These are phyloP conservation scores for Etheostoma spectabile DNA, from an alignment of 2,113 vertebrate genomes.

Conservation along the genomic window DNA sequence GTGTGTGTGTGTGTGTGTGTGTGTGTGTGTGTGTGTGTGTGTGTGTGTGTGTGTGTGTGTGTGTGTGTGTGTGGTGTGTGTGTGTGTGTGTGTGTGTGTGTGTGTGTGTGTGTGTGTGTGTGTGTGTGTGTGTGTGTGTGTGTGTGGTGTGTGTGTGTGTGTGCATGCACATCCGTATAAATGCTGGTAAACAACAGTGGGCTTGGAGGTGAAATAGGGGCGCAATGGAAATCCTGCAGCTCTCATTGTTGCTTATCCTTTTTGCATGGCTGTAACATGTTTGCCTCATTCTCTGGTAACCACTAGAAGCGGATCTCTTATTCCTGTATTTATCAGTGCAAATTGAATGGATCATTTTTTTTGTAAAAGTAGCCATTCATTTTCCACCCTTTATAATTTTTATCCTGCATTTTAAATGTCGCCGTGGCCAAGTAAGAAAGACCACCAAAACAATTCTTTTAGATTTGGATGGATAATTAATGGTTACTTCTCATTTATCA, in stretches of 20 bases:
- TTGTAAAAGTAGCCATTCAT: slow-evolving; percentile 76
- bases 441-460: background rate
- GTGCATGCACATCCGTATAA: slow-evolving; percentile 37
- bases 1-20: background rate
- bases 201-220: slow-evolving; percentile 47
- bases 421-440: background rate
- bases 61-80: background rate
- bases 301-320: slow-evolving; percentile 44
- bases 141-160: background rate
- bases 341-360: slow-evolving; percentile 43
- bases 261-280: slow-evolving; percentile 81
- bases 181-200: slow-evolving; percentile 72
- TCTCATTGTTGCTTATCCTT: slow-evolving; percentile 74
- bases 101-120: background rate
- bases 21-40: background rate
- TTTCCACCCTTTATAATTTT: slow-evolving; percentile 36
- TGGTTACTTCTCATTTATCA: slow-evolving; percentile 73
- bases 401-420: slow-evolving; percentile 23
- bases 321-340: slow-evolving; percentile 50
- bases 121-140: background rate
- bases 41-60: background rate
- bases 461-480: slow-evolving; percentile 59
- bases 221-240: slow-evolving; percentile 51
- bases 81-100: background rate
- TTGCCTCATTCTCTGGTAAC: slow-evolving; percentile 66